phyloP scores from a whole-genome alignment of 2,888 invertebrate genomes.

The Scrobipalpa atriplicella region DNA sequence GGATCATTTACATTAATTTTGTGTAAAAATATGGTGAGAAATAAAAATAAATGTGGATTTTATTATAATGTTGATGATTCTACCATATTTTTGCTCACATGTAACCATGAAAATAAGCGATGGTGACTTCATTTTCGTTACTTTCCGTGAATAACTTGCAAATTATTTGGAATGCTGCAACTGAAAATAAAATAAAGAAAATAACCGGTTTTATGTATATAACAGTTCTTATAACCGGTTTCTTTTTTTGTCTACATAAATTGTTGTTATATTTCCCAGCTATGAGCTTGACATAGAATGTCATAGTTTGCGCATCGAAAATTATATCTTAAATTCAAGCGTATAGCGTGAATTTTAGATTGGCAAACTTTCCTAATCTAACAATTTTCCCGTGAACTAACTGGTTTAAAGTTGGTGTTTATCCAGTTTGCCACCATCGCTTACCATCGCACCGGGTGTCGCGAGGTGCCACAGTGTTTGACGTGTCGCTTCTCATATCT shows the following conservation, averaged over 20 bases:
- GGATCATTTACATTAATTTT: background rate
- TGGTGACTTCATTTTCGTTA: background rate
- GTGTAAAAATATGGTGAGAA: slow-evolving; percentile 15
- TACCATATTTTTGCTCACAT: slow-evolving; percentile 19
- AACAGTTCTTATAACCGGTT: too few species aligned
- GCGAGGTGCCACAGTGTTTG: slow-evolving; percentile 70
- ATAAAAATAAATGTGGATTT: background rate
- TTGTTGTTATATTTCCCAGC: background rate
- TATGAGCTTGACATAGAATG: too few species aligned
- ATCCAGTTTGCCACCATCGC: slow-evolving; percentile 38
- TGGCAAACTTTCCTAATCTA: too few species aligned
- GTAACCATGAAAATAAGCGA: slow-evolving; percentile 22
- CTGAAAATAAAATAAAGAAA: too few species aligned
- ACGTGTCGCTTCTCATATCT: slow-evolving; percentile 75
- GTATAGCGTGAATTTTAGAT: too few species aligned
- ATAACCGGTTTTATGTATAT: too few species aligned
- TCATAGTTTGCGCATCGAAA: too few species aligned
- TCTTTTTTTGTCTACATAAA: background rate
- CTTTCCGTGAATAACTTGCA: background rate
- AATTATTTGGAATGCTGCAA: background rate
- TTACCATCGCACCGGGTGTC: slow-evolving; percentile 64
- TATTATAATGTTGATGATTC: background rate
- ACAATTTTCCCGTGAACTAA: too few species aligned
- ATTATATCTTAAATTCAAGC: too few species aligned
- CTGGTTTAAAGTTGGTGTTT: background rate